A percentile compares a stretch with the other conserved stretches of the same genome.
phyloP scores from a whole-genome alignment of 2,888 invertebrate species.

The Meliscaeva auricollis region DNA sequence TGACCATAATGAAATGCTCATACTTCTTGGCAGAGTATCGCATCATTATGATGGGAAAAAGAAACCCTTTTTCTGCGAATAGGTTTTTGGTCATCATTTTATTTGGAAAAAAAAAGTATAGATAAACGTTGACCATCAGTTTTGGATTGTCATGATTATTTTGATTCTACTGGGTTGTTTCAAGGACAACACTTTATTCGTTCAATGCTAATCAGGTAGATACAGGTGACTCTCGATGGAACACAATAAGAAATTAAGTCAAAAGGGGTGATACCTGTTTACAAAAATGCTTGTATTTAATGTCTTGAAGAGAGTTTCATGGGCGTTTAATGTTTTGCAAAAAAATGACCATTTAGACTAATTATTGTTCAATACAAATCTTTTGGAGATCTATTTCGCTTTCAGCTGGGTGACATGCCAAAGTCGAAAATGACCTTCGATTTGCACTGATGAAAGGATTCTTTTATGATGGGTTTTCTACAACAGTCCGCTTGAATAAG shows the following conservation, averaged over 20 bases:
- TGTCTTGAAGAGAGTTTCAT: neutral
- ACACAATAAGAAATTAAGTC: neutral
- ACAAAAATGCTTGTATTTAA: too few relatives aligned
- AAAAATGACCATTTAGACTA: neutral
- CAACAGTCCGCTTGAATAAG: neutral
- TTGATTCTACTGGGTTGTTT: conserved; percentile 4
- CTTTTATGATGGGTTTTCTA: too few relatives aligned
- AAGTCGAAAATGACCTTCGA: conserved; percentile 7
- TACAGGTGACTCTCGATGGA: conserved; percentile 4
- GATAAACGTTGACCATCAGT: neutral
- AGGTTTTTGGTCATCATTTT: conserved; percentile 1
- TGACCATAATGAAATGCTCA: conserved; percentile 35
- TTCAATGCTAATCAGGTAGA: neutral
- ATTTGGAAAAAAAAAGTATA: neutral
- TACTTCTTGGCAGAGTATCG: neutral
- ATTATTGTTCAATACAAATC: neutral
- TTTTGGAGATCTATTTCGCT: too few relatives aligned
- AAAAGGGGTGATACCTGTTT: neutral
- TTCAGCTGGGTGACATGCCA: too few relatives aligned
- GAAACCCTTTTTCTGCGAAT: conserved; percentile 31
- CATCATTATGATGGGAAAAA: neutral
- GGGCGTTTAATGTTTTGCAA: conserved; percentile 7
- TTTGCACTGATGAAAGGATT: neutral
- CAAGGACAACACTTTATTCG: neutral
- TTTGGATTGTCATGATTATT: conserved; percentile 19